Conservation (phyloP, 2,113 vertebrate species). For the Apistogramma diplotaenia region DNA sequence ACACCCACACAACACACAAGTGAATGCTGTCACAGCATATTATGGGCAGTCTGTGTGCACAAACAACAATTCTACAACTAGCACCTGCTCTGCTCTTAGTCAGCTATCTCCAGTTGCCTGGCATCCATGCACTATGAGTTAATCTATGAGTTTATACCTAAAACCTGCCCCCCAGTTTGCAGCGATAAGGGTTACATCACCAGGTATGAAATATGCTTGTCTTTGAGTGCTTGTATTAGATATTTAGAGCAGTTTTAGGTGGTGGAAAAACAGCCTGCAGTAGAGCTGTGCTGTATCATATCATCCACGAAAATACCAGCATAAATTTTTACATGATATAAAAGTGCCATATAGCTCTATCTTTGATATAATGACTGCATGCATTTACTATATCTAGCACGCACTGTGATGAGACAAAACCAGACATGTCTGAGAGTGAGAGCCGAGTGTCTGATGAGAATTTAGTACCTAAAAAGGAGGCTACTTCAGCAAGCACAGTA, state of each 20-base stretch:
- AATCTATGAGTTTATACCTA: background rate
- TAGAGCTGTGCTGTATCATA: background rate
- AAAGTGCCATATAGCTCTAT: background rate
- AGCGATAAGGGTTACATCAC: background rate
- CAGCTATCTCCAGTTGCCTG: slow-evolving; percentile 1
- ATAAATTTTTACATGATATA: background rate
- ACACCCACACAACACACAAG: background rate
- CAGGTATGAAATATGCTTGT: background rate
- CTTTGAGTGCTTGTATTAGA: background rate
- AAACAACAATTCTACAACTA: background rate
- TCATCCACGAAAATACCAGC: background rate
- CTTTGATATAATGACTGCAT: background rate
- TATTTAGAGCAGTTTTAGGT: background rate
- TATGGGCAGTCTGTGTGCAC: background rate
- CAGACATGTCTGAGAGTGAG: background rate
- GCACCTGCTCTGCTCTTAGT: background rate
- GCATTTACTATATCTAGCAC: background rate
- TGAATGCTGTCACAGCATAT: background rate
- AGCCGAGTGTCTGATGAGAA: background rate
- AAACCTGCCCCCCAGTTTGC: background rate
- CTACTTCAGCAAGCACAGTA: background rate
- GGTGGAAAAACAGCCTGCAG: background rate
- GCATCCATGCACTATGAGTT: background rate
- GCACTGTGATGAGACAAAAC: background rate
- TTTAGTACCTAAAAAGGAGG: background rate